Base-by-base conservation (phyloP, 2,113 vertebrate species). In the Alethe diademata region DNA sequence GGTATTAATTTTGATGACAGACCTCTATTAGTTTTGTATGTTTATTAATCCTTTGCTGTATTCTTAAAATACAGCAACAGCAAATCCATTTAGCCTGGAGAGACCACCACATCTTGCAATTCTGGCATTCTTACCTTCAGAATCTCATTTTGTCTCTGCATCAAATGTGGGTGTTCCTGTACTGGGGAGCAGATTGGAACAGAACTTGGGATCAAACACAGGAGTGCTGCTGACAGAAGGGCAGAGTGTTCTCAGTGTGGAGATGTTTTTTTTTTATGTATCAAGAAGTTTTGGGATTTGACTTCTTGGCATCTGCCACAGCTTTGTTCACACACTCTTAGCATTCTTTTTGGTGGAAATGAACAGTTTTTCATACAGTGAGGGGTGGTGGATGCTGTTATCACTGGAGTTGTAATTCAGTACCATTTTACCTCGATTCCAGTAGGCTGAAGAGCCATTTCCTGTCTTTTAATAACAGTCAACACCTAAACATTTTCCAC, bases 151-250 rank as follows among this genome's bases (percentile, higher is more conserved):
- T 48, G 29, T 40, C 48, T 36, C 35, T 92, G 58, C n/a, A 36
- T 28, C 0, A 7, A 4, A 14, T 8, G 19, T 19, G 48, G n/a
- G 14, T 47, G 36, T 16, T 57, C 20, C 23, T 22, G 38, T 7
- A 8, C 5, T 1, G 5, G 18, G 61, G 60, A 65, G 66, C 74
- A 51, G 20, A 1, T n/a, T 35, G 61, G 48, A 33, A 33, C 8
- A 29, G 53, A 35, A 6, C 6, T 0, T 6, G 7, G 20, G 17
- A 88, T 65, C 67, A 10, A 7, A 4, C 2, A 9, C 0, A 1
- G 51, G n/a, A 11, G 31, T 35, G 20, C n/a, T 47, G 31, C 5
- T 88, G 62, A 20, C 1, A 1, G 47, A 72, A 61, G 7, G 26
- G 43, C 38, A 31, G 35, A 48, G 16, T 22, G 22, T 31, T 72